Base-by-base conservation (phyloP, 1,140 invertebrate species). In the Macrocentrus cingulum region DNA sequence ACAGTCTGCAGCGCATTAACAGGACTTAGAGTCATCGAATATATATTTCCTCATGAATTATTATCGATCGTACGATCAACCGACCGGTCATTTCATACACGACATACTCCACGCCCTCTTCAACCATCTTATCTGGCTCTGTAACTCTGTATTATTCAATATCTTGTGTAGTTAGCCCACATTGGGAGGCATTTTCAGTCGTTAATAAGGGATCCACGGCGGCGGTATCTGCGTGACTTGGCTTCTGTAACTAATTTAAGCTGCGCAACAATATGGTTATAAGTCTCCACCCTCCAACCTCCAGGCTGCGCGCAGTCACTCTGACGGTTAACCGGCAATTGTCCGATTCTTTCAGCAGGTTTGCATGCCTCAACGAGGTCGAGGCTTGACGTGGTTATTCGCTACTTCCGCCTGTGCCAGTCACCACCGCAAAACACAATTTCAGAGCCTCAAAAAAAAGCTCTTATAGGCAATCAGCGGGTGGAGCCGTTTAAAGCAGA, bases 1-100 rank as follows among this genome's bases (percentile, higher is more conserved):
- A 60, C 55, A 54, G 32, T 45, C 32, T 41, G 45, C 29, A 39
- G 19, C 49, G 44, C 59, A 57, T 68, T 62, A 62, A 59, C 44
- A 60, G 64, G 58, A 54, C 58, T 37, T 41, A 39, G 29, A 54
- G 61, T 64, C 59, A 67, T n/a, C 13, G 9, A 29, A 7, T 18
- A 6, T 5, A 7, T 45, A 42, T 49, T 23, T 29, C 45, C 29
- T 42, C 51, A 23, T 64, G 59, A 53, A 32, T 22, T 59, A 65
- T 63, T 59, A 65, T 65, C 45, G 37, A 59, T 3, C 7, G 19
- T 7, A 32, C 49, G 16, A 53, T 66, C 61, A 52, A 62, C 61
- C 45, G 57, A 37, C 32, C 20, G 46, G 46, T 49, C 46, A 34
- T 49, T 49, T n/a, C 13, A 20, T 48, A 48, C 20, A 49, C 15